Base-by-base conservation (phyloP, 2,113 vertebrate species). In the Glaucomys volans region DNA sequence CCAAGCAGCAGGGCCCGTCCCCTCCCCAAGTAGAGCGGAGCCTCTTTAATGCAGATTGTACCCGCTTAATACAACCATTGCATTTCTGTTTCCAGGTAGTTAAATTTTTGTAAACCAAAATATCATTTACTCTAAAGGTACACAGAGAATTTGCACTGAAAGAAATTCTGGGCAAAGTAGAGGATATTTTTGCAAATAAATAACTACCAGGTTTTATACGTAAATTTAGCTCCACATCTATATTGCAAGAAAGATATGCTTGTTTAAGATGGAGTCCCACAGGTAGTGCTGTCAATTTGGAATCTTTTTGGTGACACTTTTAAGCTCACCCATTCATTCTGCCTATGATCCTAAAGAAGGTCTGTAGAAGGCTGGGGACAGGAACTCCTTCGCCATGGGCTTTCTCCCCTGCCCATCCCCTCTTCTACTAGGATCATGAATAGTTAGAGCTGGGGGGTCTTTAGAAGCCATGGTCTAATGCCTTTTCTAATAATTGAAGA, bases 91-190 rank as follows among this genome's bases (percentile, higher is more conserved):
- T 84, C 47, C 80, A 86, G 59, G 74, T 35, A 50, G 76, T 84
- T 81, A 69, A 8, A 52, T 52, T 83, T 93, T 93, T 87, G 42
- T 79, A 86, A 87, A 77, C 8, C 59, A 88, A 81, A 75, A 54
- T 4, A 17, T 3, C 42, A 24, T 13, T 42, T 42, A 30, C 26
- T 85, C 52, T 81, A 69, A 81, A 82, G 28, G 50, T 12, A 76
- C 32, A 57, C 17, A 89, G 62, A 75, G 47, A 67, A 20, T 67
- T 92, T 75, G 72, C 75, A 57, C 32, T 88, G 67, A 81, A 75
- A 50, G 62, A 72, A 86, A 66, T 74, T 77, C 22, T 86, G 66
- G 37, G n/a, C 80, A 77, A 85, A 64, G 42, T 42, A 54, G 67
- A 64, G 74, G 28, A 22, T 64, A 37, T 64, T 88, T 89, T 80